Evolutionary conservation across 2,113 vertebrate species (phyloP).

Genomic region (human (Homo sapiens)): GRCh38 chrX:96329501-96330000

Average conservation of each 20-base stretch:
- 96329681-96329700: background rate
- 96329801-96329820: background rate
- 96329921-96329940: background rate
- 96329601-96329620: background rate
- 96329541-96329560: background rate
- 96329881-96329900: background rate
- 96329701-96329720: background rate
- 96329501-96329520: background rate
- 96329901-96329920: background rate
- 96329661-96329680: background rate
- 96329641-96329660: background rate
- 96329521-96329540: background rate
- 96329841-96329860: background rate
- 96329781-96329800: background rate
- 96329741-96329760: background rate
- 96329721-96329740: background rate
- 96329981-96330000: background rate
- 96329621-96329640: constrained; percentile 3
- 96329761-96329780: background rate
- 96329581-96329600: background rate
- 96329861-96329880: background rate
- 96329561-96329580: constrained; percentile 28
- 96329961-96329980: constrained; percentile 7
- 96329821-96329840: background rate
- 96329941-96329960: background rate